These are phyloP conservation scores for Neoscelio sp. DNA, from an alignment of 2,888 invertebrate genomes.

Conservation along the genomic window DNA sequence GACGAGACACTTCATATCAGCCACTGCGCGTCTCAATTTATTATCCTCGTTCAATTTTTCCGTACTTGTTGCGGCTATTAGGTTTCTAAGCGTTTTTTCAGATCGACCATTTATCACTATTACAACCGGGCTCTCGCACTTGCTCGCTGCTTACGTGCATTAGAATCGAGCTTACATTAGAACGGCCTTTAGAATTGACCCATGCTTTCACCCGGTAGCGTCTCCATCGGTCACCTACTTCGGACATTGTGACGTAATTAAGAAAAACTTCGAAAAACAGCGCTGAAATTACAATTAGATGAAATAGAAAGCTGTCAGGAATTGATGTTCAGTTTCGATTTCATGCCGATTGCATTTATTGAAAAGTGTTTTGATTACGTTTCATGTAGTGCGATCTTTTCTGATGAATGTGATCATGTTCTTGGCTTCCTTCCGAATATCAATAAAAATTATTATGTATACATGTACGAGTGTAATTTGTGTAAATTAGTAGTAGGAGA, in stretches of 20 bases:
- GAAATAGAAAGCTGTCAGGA: constrained; percentile 41
- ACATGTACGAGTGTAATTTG: constrained; percentile 19
- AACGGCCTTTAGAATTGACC: constrained; percentile 73
- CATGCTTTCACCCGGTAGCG: constrained; percentile 75
- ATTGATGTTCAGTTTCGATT: constrained; percentile 21
- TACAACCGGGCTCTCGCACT: constrained; percentile 15
- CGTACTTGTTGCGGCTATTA: constrained; percentile 17
- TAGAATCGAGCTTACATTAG: constrained; percentile 46
- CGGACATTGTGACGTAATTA: constrained; percentile 61
- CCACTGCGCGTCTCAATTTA: constrained; percentile 40
- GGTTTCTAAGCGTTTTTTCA: constrained; percentile 58
- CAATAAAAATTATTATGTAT: constrained; percentile 1
- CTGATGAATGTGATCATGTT: constrained; percentile 32
- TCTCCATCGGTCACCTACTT: constrained; percentile 72
- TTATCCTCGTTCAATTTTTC: constrained; percentile 40
- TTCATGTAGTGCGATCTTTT: too few relatives aligned
- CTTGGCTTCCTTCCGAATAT: constrained; percentile 2
- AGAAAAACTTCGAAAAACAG: constrained; percentile 16
- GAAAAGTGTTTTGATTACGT: constrained; percentile 6
- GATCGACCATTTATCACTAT: constrained; percentile 59
- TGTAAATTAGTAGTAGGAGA: constrained; percentile 26
- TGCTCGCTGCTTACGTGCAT: constrained; percentile 5
- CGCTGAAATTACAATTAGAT: constrained; percentile 6
- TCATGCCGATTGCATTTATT: constrained; percentile 31
- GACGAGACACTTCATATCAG: not conserved